phyloP scores from a whole-genome alignment of 30 jellyfish, hydroid and myxozoan genomes.

The Clytia hemisphaerica region DNA sequence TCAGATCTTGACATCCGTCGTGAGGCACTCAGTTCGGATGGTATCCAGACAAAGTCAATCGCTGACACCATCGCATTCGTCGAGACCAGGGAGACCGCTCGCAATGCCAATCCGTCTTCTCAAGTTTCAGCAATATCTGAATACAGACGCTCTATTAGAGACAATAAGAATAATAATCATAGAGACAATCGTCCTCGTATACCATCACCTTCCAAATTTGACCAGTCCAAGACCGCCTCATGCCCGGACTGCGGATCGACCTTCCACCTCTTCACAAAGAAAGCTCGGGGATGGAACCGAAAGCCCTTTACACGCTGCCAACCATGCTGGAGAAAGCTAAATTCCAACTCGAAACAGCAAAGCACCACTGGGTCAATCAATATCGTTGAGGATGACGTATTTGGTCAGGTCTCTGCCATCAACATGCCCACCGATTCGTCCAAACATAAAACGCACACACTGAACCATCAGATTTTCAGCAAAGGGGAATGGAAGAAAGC shows the following conservation, averaged over 20 bases:
- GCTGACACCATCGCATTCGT: conserved; percentile 2
- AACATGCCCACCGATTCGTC: background rate
- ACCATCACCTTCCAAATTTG: background rate
- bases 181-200: background rate
- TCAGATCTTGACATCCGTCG: conserved; percentile 3
- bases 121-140: background rate
- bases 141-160: background rate
- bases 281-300: conserved; percentile 7
- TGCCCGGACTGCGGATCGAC: background rate
- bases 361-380: background rate
- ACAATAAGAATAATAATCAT: background rate
- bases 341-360: background rate
- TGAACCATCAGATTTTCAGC: background rate
- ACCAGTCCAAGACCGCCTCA: conserved; percentile 6
- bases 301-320: conserved; percentile 2
- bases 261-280: background rate
- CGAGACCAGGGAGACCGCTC: conserved; percentile 3
- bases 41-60: conserved; percentile 1
- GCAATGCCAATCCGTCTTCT: conserved; percentile 6
- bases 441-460: background rate
- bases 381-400: background rate
- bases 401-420: conserved; percentile 9
- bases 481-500: conserved; percentile 11
- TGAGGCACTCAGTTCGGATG: background rate
- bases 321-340: background rate